A percentile compares a stretch with the other conserved stretches of the same genome.
Evolutionary conservation across 2,888 invertebrate species (phyloP).

Genomic region (Ceramica pisi): DNA sequence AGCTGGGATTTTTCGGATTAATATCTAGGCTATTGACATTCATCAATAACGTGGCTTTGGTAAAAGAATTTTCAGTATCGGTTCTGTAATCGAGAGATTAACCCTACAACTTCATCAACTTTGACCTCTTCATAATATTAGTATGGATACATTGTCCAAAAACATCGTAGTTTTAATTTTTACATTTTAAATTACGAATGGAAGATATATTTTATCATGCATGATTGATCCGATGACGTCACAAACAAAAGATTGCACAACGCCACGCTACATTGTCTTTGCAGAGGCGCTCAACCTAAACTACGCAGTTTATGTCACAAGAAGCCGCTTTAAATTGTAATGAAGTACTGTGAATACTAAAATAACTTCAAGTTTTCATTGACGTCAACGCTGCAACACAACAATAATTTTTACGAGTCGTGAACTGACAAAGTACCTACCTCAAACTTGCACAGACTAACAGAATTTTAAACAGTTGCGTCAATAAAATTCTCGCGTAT

Average conservation of each 20-base stretch:
- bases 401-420: constrained; percentile 40
- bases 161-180: neutral
- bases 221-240: constrained; percentile 64
- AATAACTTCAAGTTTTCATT: constrained; percentile 40
- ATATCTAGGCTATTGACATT: too few relatives aligned
- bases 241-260: constrained; percentile 54
- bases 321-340: constrained; percentile 41
- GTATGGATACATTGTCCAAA: neutral
- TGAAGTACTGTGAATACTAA: constrained; percentile 29
- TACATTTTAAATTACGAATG: neutral
- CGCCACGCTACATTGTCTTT: constrained; percentile 39
- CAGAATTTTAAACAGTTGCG: constrained; percentile 24
- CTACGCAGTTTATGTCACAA: constrained; percentile 40
- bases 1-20: too few relatives aligned
- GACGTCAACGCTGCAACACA: constrained; percentile 43
- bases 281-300: constrained; percentile 40
- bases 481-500: constrained; percentile 16
- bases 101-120: too few relatives aligned
- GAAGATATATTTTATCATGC: constrained; percentile 54
- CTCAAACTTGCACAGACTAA: constrained; percentile 24
- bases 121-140: too few relatives aligned
- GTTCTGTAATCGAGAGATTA: too few relatives aligned
- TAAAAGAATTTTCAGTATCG: too few relatives aligned
- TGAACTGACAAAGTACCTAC: constrained; percentile 43
- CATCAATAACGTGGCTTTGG: too few relatives aligned